Conservation (phyloP, 1,140 invertebrate genomes). For the Sweltsa coloradensis region DNA sequence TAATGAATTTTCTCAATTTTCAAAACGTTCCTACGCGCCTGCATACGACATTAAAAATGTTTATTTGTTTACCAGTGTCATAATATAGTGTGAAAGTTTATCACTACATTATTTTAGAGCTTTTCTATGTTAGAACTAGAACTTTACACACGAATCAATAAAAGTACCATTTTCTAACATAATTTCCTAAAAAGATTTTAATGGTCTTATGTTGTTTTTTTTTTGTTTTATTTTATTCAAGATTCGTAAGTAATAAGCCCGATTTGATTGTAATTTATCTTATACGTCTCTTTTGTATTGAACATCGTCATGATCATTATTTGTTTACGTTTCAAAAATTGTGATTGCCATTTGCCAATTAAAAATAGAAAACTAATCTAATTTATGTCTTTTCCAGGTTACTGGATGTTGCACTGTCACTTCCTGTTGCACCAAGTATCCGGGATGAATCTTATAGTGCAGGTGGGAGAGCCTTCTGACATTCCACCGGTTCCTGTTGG, state of each 20-base stretch:
- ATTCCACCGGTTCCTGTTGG: slow-evolving; percentile 25
- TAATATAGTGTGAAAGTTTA: too few species aligned
- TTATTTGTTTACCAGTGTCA: too few species aligned
- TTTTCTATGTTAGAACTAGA: too few species aligned
- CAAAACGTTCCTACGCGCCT: too few species aligned
- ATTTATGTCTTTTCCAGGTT: slow-evolving; percentile 11
- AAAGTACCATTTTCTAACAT: too few species aligned
- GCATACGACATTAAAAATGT: too few species aligned
- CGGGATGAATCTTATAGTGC: slow-evolving; percentile 36
- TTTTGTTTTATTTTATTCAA: background rate
- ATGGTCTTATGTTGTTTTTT: background rate
- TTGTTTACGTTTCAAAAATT: background rate
- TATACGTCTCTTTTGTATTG: background rate
- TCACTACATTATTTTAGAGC: too few species aligned
- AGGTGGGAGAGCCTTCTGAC: slow-evolving; percentile 29
- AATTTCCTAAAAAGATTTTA: too few species aligned
- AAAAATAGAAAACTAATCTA: background rate
- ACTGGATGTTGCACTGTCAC: slow-evolving; percentile 35
- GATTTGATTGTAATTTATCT: background rate
- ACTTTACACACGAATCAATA: too few species aligned
- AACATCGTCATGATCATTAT: background rate
- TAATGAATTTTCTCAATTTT: too few species aligned
- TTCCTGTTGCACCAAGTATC: slow-evolving; percentile 33
- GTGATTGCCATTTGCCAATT: background rate
- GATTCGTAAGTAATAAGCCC: background rate